Percentiles rank a stretch among this genome's conserved stretches.
Conservation (phyloP, 2,113 vertebrate genomes). For the Psittacara wagleri region DNA sequence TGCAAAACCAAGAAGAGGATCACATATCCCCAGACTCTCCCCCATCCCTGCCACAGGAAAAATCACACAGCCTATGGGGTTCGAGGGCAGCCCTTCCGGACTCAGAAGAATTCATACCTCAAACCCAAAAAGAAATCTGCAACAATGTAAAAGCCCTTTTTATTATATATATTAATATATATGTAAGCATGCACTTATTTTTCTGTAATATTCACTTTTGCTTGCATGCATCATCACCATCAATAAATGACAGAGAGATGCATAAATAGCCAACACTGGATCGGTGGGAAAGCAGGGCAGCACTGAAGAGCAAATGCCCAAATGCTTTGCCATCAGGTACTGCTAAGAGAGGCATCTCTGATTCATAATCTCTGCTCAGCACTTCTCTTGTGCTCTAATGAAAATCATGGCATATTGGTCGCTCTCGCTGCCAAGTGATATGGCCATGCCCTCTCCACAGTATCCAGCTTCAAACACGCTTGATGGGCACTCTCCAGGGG, state of each 20-base stretch:
- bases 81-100: rapidly evolving
- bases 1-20: neutral
- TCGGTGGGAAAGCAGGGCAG: rapidly evolving
- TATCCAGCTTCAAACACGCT: slow-evolving; percentile 86
- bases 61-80: rapidly evolving
- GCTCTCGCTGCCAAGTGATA: slow-evolving; percentile 85
- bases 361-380: slow-evolving; percentile 64
- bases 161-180: neutral
- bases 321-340: slow-evolving; percentile 36
- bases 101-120: neutral
- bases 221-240: neutral
- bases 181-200: neutral
- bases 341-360: slow-evolving; percentile 29
- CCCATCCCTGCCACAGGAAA: rapidly evolving
- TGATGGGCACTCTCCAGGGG: slow-evolving; percentile 83
- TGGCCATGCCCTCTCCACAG: slow-evolving; percentile 89
- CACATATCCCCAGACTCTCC: rapidly evolving
- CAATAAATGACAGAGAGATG: neutral
- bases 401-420: slow-evolving; percentile 89
- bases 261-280: neutral
- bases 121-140: neutral
- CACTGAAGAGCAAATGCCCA: neutral
- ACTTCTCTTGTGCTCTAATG: slow-evolving; percentile 76
- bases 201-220: neutral
- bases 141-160: neutral